Percentiles rank a stretch among this genome's conserved stretches.
These are phyloP conservation scores for Poeciliopsis prolifica DNA, from an alignment of 2,113 vertebrate species.

Conservation along the genomic window DNA sequence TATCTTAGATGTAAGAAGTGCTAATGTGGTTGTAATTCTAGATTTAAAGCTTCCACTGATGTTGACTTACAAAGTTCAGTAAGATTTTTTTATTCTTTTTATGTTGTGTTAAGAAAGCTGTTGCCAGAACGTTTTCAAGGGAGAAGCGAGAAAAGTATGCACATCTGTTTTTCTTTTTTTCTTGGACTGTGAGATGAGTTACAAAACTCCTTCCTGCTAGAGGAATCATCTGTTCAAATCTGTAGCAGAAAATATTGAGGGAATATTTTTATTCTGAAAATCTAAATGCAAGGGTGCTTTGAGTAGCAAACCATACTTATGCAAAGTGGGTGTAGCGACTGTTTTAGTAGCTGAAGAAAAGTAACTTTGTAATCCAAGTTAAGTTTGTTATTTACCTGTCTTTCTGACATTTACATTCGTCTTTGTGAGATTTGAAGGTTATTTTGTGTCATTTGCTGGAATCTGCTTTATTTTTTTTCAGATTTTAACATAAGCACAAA, in stretches of 20 bases:
- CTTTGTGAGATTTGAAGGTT: background rate
- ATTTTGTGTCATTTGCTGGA: background rate
- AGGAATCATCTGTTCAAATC: constrained; percentile 5
- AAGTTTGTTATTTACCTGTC: background rate
- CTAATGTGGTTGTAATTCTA: background rate
- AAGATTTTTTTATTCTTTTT: background rate
- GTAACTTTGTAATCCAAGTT: background rate
- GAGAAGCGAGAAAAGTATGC: constrained; percentile 8
- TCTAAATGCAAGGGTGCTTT: background rate
- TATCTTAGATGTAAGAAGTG: background rate
- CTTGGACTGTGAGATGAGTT: constrained; percentile 13
- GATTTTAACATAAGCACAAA: background rate
- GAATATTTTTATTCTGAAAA: background rate
- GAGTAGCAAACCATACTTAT: too few relatives aligned
- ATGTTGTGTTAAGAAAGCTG: too few relatives aligned
- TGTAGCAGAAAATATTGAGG: too few relatives aligned
- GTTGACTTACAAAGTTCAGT: background rate
- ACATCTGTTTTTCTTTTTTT: constrained; percentile 46
- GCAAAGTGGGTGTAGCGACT: too few relatives aligned
- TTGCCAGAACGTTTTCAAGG: constrained; percentile 1
- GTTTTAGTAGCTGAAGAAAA: too few relatives aligned
- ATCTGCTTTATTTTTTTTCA: too few relatives aligned
- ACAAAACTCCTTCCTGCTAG: constrained; percentile 6
- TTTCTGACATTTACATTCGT: background rate
- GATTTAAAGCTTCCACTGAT: background rate